Percentiles rank a stretch among this genome's conserved stretches.
Conservation (phyloP, 2,888 invertebrate genomes). For the Leucania comma region DNA sequence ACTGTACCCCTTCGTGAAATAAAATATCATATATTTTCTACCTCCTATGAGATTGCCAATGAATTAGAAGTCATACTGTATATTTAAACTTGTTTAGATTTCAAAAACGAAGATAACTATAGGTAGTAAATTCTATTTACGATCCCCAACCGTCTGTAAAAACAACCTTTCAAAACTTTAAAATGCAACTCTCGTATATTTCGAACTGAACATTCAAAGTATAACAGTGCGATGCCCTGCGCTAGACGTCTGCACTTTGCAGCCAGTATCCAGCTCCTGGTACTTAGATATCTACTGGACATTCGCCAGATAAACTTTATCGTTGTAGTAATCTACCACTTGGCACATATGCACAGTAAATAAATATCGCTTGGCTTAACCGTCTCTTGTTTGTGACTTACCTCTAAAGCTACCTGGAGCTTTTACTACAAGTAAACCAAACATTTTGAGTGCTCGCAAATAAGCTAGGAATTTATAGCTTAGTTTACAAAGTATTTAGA, state of each 20-base stretch:
- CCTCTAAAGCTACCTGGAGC: neutral
- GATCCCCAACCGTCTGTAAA: conserved; percentile 4
- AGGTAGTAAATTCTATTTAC: conserved; percentile 4
- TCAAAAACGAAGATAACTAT: neutral
- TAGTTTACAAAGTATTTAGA: conserved; percentile 29
- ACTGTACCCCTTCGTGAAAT: no score
- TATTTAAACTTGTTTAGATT: conserved; percentile 2
- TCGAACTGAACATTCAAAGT: conserved; percentile 32
- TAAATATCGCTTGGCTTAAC: conserved; percentile 21
- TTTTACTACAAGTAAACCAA: conserved; percentile 12
- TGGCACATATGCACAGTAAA: conserved; percentile 6
- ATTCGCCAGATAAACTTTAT: conserved; percentile 41
- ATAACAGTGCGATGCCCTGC: conserved; percentile 56
- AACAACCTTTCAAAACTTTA: conserved; percentile 19
- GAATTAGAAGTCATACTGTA: neutral
- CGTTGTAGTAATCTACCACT: conserved; percentile 17
- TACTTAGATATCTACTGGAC: conserved; percentile 11
- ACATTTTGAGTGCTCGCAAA: conserved; percentile 11
- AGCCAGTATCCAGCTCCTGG: conserved; percentile 9
- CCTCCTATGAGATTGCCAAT: neutral
- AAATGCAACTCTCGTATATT: conserved; percentile 46
- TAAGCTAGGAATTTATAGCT: conserved; percentile 14
- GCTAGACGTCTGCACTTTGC: conserved; percentile 41
- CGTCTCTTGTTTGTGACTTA: conserved; percentile 4
- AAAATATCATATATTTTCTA: no score